Conservation (phyloP, 2,113 vertebrate genomes). For the Terrapene triunguis region DNA sequence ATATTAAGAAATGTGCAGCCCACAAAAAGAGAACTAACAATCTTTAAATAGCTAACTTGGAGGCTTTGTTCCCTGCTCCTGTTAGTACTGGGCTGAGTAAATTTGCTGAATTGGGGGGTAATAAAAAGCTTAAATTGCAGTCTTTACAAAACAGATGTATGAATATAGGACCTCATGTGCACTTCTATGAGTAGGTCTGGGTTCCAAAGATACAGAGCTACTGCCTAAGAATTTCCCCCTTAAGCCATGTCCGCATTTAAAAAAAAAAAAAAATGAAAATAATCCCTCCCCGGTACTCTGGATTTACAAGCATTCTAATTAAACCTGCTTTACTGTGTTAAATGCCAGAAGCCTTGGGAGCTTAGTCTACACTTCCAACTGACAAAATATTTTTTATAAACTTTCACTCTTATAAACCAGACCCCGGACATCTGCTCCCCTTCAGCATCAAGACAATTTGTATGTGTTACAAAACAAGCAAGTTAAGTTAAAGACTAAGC, state of each 20-base stretch:
- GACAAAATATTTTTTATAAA: neutral
- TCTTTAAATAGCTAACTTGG: neutral
- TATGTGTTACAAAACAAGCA: too few relatives aligned
- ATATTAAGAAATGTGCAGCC: neutral
- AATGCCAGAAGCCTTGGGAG: neutral
- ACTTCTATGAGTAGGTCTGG: neutral
- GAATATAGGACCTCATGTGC: neutral
- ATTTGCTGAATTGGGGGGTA: neutral
- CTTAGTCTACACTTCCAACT: neutral
- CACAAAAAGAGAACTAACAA: neutral
- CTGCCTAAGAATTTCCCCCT: neutral
- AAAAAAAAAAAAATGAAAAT: neutral
- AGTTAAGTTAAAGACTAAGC: too few relatives aligned
- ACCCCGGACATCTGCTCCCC: neutral
- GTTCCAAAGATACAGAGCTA: neutral
- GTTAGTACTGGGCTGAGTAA: neutral
- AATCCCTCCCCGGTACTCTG: neutral
- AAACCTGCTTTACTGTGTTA: neutral
- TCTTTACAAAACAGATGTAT: neutral
- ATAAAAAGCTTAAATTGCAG: neutral
- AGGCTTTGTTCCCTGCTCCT: neutral
- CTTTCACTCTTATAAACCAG: neutral
- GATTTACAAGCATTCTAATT: neutral
- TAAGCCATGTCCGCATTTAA: neutral
- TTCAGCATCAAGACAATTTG: neutral